Evolutionary conservation across 2,113 vertebrate genomes (phyloP).

Genomic region (Thamnaconus septentrionalis): DNA sequence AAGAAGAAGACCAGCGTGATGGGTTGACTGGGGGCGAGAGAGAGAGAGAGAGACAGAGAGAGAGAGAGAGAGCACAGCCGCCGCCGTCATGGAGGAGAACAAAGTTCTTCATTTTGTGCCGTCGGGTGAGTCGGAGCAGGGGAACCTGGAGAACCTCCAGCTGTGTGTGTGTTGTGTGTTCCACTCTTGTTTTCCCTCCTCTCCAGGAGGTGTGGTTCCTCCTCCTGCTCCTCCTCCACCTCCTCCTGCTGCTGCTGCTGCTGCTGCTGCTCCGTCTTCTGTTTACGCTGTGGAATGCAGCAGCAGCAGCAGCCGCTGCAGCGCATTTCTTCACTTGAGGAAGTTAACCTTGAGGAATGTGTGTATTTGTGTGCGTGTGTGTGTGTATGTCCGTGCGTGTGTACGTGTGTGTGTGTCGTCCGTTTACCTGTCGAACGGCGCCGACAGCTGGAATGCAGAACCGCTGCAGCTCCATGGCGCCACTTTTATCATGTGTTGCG

Average conservation of each 20-base stretch:
- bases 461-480: constrained; percentile 18
- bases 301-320: constrained; percentile 44
- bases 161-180: constrained; percentile 45
- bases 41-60: constrained; percentile 29
- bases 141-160: background rate
- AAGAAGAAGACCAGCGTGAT: constrained; percentile 79
- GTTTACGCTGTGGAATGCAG: too few relatives aligned
- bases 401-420: constrained; percentile 7
- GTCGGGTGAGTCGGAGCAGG: constrained; percentile 71
- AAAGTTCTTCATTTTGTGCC: constrained; percentile 85
- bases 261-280: too few relatives aligned
- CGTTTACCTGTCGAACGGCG: constrained; percentile 49
- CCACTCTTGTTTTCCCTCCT: constrained; percentile 35
- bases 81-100: constrained; percentile 77
- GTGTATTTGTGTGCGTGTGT: constrained; percentile 7
- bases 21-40: constrained; percentile 75
- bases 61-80: constrained; percentile 65
- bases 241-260: too few relatives aligned
- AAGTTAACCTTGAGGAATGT: constrained; percentile 32
- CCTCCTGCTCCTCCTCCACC: constrained; percentile 13
- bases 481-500: constrained; percentile 57
- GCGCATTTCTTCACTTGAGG: constrained; percentile 50
- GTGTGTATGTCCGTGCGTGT: too few relatives aligned
- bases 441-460: constrained; percentile 49
- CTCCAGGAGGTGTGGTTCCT: constrained; percentile 35